Evolutionary conservation across 1,140 invertebrate species (phyloP), one percentile per base, ranked within the genome.

Genomic region (Papilio polyxenes): DNA sequence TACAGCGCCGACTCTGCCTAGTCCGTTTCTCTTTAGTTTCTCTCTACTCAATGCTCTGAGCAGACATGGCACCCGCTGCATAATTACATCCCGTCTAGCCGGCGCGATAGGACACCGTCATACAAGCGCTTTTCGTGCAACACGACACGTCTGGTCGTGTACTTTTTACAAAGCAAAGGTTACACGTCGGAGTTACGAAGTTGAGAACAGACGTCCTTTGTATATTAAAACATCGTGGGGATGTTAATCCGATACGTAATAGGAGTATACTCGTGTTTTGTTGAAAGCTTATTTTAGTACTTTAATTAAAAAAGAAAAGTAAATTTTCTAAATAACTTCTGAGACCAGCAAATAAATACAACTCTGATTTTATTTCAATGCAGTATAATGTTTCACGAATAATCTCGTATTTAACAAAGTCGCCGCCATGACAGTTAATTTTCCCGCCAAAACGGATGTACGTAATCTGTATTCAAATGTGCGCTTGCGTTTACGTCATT

Each of bases 81-180:
- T 88, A 89, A 91, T 91, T 91, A 91, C 88, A 85, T 87, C 85
- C 82, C 83, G 86, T 86, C 88, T 87, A 85, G 84, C 87, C 83
- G 69, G 81, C 69, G 87, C 84, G 82, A 90, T 84, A 75, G 80
- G 86, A 89, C 87, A 85, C 88, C 86, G 86, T 85, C 86, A 86
- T 85, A 83, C 82, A 56, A 56, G 84, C 83, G 85, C 65, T 82
- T 91, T 90, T 89, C 84, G 86, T 88, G 90, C 85, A 91, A 91
- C 83, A 62, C 77, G 86, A 91, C 59, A 82, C 84, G 85, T 87
- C 83, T 89, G 85, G 84, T 75, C 81, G 77, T 83, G 83, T 82
- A 75, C 80, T 85, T 83, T 86, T 85, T 83, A 85, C 75, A 82
- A 37, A 74, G 37, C 10, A 6, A 13, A 53, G 15, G 53, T 56